Evolutionary conservation across 2,888 invertebrate species (phyloP), one percentile per base, ranked within the genome.

Genomic region (Pheosia gnoma): DNA sequence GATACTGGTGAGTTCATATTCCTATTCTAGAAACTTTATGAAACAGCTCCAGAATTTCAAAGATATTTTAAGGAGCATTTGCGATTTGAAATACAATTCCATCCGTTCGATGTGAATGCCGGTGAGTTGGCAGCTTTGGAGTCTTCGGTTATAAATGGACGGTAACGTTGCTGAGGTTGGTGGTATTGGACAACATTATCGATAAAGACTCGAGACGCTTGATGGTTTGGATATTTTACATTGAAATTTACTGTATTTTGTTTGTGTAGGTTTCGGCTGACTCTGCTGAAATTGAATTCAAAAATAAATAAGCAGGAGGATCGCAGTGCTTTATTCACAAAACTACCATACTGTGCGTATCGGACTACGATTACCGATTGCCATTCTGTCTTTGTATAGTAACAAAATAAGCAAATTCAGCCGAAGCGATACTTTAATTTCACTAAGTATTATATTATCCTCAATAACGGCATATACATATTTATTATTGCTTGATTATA

Each of bases 1-100:
- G 91, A 92, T 78, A 38, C 67, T 75, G 93, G 93, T 93, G 74
- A 88, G 91, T 79, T 72, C 9, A 38, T n/a, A 10, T 47, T 38
- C 38, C 41, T 37, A 43, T 45, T 57, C 41, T 45, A 10, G 11
- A 47, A 5, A 47, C 11, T 11, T 47, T n/a, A n/a, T 4, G n/a
- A n/a, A 47, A 47, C 47, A n/a, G 9, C 10, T 45, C 65, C 49
- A 58, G 25, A 47, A 52, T 43, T 13, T 10, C 36, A 59, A 55
- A 57, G 60, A n/a, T 13, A 49, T 9, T 3, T 49, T 13, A 49
- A 7, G 49, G n/a, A 4, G 13, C 49, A 49, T n/a, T n/a, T 49
- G n/a, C 7, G 13, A 51, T 51, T 51, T 25, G 7, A 51, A 51
- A 25, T 51, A 25, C 51, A 51, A 1, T 25, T 51, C 25, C 25